These are phyloP conservation scores for Rhabdornis inornatus DNA, from an alignment of 2,113 vertebrate genomes.

Conservation along the genomic window DNA sequence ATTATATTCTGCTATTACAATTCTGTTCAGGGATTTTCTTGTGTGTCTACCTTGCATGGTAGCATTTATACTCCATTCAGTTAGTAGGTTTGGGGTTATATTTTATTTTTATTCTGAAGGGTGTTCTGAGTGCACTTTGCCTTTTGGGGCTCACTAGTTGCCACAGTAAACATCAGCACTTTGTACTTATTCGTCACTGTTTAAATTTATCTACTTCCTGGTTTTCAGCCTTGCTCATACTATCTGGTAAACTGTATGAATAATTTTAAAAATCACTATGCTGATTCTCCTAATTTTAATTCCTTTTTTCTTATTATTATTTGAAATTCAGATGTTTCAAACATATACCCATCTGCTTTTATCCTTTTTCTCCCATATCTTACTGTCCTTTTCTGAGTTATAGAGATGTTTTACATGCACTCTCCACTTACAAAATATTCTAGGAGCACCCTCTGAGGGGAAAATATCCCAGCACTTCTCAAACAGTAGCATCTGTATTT, in stretches of 20 bases:
- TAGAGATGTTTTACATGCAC: neutral
- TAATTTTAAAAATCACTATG: neutral
- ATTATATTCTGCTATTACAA: neutral
- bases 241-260: neutral
- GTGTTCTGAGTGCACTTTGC: neutral
- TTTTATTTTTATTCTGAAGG: neutral
- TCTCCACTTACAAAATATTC: neutral
- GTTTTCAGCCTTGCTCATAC: neutral
- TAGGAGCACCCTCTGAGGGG: neutral
- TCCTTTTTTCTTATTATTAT: neutral
- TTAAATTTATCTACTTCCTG: constrained; percentile 25
- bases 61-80: neutral
- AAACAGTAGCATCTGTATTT: neutral
- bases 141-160: neutral
- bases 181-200: neutral
- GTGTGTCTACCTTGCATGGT: neutral
- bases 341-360: neutral
- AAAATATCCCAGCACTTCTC: neutral
- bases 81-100: neutral
- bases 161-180: neutral
- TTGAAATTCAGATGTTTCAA: neutral
- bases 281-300: neutral
- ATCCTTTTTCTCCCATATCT: neutral
- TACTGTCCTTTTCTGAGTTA: neutral
- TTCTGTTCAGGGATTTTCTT: neutral